Base-by-base conservation (phyloP, 1,140 invertebrate species). In the Drosophila sulfurigaster region DNA sequence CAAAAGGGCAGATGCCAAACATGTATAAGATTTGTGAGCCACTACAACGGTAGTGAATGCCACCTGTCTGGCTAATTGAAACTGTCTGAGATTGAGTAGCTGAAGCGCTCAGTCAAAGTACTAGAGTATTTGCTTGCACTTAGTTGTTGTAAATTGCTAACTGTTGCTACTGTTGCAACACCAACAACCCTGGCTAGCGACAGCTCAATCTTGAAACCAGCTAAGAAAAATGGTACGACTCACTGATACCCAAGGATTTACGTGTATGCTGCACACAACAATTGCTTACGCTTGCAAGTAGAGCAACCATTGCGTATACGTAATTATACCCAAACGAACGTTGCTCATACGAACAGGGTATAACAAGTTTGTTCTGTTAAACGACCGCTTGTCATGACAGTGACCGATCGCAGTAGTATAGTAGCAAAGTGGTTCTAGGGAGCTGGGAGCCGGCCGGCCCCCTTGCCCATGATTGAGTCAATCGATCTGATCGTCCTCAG, bases 121-220 rank as follows among this genome's bases (percentile, higher is more conserved):
- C 41, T 77, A 25, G 16, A 86, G 76, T 86, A 65, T 87, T 87
- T 87, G 73, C 83, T 54, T 82, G 80, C 69, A 87, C 82, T 82
- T 75, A 75, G 79, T 65, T 70, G 72, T 46, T 70, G 45, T 49
- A 32, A 80, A 56, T 58, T 57, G 15, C 11, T 20, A 66, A 62
- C 45, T 38, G 71, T 62, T 51, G 60, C 59, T 57, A 67, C 66
- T 66, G 71, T 62, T 57, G 68, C 65, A 78, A 45, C 6, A 57
- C 5, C 45, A 73, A 32, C 52, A 13, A 46, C 25, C n/a, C n/a
- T 20, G 38, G 28, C 58, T 46, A 28, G 20, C 28, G 51, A 56
- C 46, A 54, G 30, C 58, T 63, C 15, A 46, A 63, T 46, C 49
- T 72, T 45, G 2, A 30, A 30, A 30, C 25, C 11, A 1, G 6